Percentiles rank a stretch among this genome's conserved stretches.
Evolutionary conservation across 2,888 invertebrate species (phyloP).

Genomic region (Eurytoma adleriae): DNA sequence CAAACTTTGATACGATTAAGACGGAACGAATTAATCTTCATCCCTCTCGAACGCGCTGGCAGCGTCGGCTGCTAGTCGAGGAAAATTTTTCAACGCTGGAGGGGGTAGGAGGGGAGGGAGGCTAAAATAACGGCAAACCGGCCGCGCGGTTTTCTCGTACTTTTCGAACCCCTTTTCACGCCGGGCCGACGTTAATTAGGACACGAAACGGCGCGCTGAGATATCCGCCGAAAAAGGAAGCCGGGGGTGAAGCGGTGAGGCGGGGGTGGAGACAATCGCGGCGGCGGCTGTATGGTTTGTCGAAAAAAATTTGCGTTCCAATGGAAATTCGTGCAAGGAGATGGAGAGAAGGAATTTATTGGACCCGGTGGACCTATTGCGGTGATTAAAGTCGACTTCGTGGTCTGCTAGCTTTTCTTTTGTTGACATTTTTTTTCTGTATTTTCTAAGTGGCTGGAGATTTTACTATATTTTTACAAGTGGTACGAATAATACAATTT

Average conservation of each 20-base stretch:
- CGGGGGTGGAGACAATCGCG: conserved; percentile 32
- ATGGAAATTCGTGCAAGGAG: conserved; percentile 28
- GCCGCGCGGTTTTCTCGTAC: conserved; percentile 51
- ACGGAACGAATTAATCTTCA: conserved; percentile 76
- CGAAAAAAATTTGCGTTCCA: conserved; percentile 40
- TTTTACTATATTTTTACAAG: background rate
- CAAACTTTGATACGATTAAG: conserved; percentile 76
- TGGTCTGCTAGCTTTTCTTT: conserved; percentile 8
- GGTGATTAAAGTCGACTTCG: conserved; percentile 33
- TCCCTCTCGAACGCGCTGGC: conserved; percentile 65
- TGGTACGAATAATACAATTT: no score
- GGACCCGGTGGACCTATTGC: conserved; percentile 25
- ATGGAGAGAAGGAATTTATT: conserved; percentile 32
- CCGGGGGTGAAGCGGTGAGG: conserved; percentile 17
- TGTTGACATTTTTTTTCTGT: background rate
- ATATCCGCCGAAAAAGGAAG: conserved; percentile 46
- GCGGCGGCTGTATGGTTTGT: conserved; percentile 24
- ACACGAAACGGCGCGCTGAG: conserved; percentile 64
- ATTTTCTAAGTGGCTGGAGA: background rate
- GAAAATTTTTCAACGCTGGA: conserved; percentile 62
- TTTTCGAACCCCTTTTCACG: conserved; percentile 59
- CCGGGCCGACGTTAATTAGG: conserved; percentile 71
- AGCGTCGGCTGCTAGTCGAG: conserved; percentile 67
- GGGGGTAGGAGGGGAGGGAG: conserved; percentile 62
- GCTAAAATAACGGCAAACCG: conserved; percentile 63